Conservation (phyloP, 2,797 vertebrate genomes). For the Synaphobranchus kaupii region DNA sequence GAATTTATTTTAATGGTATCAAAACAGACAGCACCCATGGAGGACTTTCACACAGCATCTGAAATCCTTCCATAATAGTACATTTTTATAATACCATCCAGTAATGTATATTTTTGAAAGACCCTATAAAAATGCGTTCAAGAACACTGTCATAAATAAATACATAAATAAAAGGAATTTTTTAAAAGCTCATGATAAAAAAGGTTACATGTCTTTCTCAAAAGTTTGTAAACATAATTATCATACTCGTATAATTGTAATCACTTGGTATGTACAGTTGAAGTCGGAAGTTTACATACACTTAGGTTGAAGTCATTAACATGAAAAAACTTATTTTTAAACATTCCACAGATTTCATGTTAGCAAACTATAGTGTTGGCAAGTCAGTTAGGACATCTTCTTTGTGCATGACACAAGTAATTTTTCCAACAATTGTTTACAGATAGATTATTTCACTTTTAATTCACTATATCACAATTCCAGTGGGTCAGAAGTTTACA, state of each 20-base stretch:
- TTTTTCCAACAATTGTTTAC: no score
- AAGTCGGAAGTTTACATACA: no score
- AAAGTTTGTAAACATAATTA: constrained; percentile 1
- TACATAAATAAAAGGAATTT: not conserved
- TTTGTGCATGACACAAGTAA: no score
- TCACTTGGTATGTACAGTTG: not conserved
- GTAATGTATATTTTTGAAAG: not conserved
- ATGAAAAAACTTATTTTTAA: no score
- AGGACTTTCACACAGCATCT: constrained; percentile 2
- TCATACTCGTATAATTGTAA: not conserved
- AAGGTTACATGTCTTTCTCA: not conserved
- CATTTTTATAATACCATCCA: not conserved
- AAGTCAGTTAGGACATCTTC: no score
- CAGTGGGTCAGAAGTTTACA: no score
- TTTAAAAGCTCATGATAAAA: not conserved
- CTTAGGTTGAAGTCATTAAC: no score
- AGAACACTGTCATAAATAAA: not conserved
- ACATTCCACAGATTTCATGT: no score
- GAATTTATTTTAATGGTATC: not conserved
- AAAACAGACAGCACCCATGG: constrained; percentile 16
- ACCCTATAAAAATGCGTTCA: constrained; percentile 4
- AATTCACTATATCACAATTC: no score
- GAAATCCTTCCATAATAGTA: constrained; percentile 4
- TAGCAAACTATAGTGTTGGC: no score
- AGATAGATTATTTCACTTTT: no score